Percentiles rank a stretch among this genome's conserved stretches.
Evolutionary conservation across 2,888 invertebrate species (phyloP).

Genomic region (Pristionchus entomophagus): DNA sequence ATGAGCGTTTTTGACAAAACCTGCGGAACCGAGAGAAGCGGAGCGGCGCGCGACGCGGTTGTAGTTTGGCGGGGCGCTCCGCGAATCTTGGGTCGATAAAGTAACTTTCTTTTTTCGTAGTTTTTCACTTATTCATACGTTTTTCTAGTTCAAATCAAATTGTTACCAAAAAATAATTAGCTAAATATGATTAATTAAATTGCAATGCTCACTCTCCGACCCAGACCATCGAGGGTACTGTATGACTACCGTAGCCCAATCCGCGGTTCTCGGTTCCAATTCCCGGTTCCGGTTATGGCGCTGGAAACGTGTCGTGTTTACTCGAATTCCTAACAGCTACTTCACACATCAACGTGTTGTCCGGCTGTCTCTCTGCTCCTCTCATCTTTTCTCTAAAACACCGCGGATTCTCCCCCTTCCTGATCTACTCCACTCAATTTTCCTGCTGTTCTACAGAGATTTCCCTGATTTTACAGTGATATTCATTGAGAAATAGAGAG

Average conservation of each 20-base stretch:
- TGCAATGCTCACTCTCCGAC: neutral
- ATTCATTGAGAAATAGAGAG: too few relatives aligned
- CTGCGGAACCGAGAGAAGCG: neutral
- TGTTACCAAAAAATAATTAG: too few relatives aligned
- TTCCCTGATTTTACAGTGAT: too few relatives aligned
- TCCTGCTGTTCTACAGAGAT: too few relatives aligned
- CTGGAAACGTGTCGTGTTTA: neutral
- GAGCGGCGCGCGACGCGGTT: neutral
- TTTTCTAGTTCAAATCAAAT: too few relatives aligned
- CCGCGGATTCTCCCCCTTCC: neutral
- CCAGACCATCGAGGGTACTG: neutral
- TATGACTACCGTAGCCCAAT: neutral
- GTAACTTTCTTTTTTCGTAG: neutral
- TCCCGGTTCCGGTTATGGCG: too few relatives aligned
- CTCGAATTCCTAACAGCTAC: constrained; percentile 38
- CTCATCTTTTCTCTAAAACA: constrained; percentile 21
- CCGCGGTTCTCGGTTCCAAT: too few relatives aligned
- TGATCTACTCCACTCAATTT: neutral
- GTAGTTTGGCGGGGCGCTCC: constrained; percentile 18
- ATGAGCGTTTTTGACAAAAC: constrained; percentile 23
- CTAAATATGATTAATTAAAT: neutral
- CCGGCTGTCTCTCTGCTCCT: constrained; percentile 21
- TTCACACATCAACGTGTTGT: constrained; percentile 14
- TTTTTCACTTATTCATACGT: neutral
- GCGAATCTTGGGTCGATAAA: neutral